Evolutionary conservation across 1,140 invertebrate species (phyloP).

Genomic region (Habropoda laboriosa): DNA sequence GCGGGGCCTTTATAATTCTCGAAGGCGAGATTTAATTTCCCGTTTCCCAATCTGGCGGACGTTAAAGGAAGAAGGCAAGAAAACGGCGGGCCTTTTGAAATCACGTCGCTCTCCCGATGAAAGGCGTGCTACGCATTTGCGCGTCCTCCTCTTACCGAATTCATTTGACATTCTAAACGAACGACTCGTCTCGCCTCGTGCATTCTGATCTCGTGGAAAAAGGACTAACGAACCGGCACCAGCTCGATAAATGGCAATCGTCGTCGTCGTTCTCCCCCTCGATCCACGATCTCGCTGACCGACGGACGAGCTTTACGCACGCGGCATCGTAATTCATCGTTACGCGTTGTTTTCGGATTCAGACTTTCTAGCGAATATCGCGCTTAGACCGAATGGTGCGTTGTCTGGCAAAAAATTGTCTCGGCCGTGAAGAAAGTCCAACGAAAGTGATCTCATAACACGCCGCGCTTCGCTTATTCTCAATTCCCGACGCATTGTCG

Average conservation of each 20-base stretch:
- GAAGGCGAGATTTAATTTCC: slow-evolving; percentile 28
- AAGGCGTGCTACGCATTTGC: slow-evolving; percentile 43
- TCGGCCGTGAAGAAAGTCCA: slow-evolving; percentile 62
- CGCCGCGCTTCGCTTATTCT: slow-evolving; percentile 48
- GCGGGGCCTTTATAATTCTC: background rate
- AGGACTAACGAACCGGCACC: slow-evolving; percentile 50
- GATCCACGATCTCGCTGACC: slow-evolving; percentile 2
- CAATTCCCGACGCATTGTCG: slow-evolving; percentile 60
- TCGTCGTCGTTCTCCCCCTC: no score
- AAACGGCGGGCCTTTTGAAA: slow-evolving; percentile 41
- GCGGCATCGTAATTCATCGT: slow-evolving; percentile 56
- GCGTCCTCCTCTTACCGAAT: slow-evolving; percentile 43
- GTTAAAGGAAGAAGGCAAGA: slow-evolving; percentile 38
- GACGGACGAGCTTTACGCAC: slow-evolving; percentile 46
- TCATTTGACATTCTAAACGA: slow-evolving; percentile 62
- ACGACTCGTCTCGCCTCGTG: slow-evolving; percentile 23
- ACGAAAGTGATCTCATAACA: slow-evolving; percentile 69
- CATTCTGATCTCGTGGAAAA: slow-evolving; percentile 68
- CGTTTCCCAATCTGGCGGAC: slow-evolving; percentile 22
- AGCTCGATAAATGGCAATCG: slow-evolving; percentile 51
- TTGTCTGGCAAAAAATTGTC: slow-evolving; percentile 26
- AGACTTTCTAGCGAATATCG: slow-evolving; percentile 68
- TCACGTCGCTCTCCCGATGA: slow-evolving; percentile 31
- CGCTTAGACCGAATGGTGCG: slow-evolving; percentile 26
- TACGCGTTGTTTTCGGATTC: slow-evolving; percentile 51